Evolutionary conservation across 2,113 vertebrate species (phyloP).

Genomic region (Daphoenositta chrysoptera): DNA sequence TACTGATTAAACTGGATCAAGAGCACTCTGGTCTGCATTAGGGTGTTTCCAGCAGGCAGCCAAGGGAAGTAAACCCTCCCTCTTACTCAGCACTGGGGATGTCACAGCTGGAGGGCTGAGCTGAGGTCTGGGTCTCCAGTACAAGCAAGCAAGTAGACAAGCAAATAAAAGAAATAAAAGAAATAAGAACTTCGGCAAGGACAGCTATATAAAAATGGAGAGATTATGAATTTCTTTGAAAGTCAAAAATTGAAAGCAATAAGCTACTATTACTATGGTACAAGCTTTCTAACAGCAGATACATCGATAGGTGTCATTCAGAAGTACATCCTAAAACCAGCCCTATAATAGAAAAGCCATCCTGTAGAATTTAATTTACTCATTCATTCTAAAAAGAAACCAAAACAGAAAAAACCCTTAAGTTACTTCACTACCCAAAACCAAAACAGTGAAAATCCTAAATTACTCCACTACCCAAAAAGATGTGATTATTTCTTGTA

Average conservation of each 20-base stretch:
- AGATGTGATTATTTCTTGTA: not conserved
- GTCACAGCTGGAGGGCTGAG: not conserved
- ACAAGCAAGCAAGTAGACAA: not conserved
- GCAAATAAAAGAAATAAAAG: not conserved
- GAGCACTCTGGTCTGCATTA: not conserved
- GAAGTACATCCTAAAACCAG: not conserved
- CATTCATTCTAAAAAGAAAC: not conserved
- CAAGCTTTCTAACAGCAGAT: not conserved
- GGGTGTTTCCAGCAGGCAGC: not conserved
- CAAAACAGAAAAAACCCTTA: fast-evolving
- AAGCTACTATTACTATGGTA: not conserved
- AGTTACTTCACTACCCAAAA: not conserved
- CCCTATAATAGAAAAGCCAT: not conserved
- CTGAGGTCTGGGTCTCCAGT: not conserved
- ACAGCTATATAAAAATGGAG: not conserved
- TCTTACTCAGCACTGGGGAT: not conserved
- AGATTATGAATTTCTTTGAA: not conserved
- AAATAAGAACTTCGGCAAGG: too few species aligned
- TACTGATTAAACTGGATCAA: not conserved
- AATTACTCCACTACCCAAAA: not conserved
- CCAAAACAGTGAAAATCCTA: not conserved
- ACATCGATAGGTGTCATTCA: not conserved
- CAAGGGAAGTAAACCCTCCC: not conserved
- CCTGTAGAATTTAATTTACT: not conserved
- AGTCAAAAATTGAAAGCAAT: not conserved